Base-by-base conservation (phyloP, 2,113 vertebrate species). In the Serilophus lunatus region DNA sequence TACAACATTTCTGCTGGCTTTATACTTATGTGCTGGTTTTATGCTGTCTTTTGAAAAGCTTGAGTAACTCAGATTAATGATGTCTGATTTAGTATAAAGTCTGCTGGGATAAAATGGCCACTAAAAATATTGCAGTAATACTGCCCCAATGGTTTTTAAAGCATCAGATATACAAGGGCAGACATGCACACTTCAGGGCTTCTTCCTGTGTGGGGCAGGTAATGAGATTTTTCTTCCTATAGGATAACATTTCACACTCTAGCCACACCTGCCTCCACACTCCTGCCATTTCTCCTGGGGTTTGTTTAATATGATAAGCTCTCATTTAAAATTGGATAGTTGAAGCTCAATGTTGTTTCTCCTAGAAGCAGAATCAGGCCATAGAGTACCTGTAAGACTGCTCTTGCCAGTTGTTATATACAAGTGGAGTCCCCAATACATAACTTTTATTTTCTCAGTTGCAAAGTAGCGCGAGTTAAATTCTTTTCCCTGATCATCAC, bases 391-490 rank as follows among this genome's bases (percentile, higher is more conserved):
- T 60, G 44, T 70, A 81, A 79, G 56, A 45, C 40, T 84, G 49
- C 40, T 86, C 13, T 70, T 70, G 16, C 80, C 86, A 76, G 61
- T 65, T 96, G 72, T 75, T 76, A 90, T 47, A 81, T 40, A 63
- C 33, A 59, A 88, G 68, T 31, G 11, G 44, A 78, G 49, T 50
- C 90, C 88, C 51, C 83, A 74, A 86, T 51, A 83, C 4, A 63
- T 16, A 47, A 53, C 69, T 83, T 90, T 79, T 82, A 86, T 96
- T 94, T 92, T 86, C n/a, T 75, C 82, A 90, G 64, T 50, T 92
- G 53, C 72, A 60, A 93, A 78, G 76, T 81, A 92, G 54, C 77
- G 89, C 93, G 84, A 94, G 87, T 95, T 97, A 96, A 94, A 92
- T 92, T 66, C 68, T 78, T 50, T 53, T 59, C 49, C 88, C 88